phyloP scores from a whole-genome alignment of 2,797 vertebrate species.

The Coreius guichenoti region DNA sequence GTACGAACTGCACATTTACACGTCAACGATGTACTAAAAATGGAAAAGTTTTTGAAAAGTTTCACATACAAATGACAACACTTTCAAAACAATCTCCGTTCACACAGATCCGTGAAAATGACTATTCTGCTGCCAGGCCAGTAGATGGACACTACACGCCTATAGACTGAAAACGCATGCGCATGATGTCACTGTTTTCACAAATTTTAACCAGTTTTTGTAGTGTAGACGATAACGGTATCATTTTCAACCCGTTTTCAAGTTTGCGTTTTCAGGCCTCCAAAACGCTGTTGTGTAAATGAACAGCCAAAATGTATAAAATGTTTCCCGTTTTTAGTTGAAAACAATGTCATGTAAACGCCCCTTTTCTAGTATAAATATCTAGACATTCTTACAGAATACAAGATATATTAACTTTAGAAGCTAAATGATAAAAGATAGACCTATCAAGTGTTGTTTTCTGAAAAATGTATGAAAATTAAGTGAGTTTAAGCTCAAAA shows the following conservation, averaged over 20 bases:
- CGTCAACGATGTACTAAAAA: not conserved
- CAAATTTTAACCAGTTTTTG: too few species aligned
- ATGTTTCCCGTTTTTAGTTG: not conserved
- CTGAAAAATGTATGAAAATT: not conserved
- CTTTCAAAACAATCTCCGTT: too few species aligned
- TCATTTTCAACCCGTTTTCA: not conserved
- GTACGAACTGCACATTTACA: not conserved
- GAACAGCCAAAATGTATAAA: not conserved
- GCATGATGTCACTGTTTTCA: not conserved
- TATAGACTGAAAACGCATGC: too few species aligned
- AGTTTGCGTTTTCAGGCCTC: not conserved
- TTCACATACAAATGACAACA: too few species aligned
- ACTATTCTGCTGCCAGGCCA: too few species aligned
- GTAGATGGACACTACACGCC: too few species aligned
- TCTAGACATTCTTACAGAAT: not conserved
- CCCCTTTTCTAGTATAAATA: not conserved
- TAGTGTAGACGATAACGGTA: too few species aligned
- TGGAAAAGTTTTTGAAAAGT: too few species aligned
- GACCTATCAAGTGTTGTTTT: not conserved
- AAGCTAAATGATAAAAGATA: not conserved
- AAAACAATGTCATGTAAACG: not conserved
- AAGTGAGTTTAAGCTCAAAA: not conserved
- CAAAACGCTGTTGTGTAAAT: not conserved
- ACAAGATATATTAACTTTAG: not conserved
- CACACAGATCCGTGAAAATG: too few species aligned